Base-by-base conservation (phyloP, 2,888 invertebrate genomes). In the Oscheius myriophilus region DNA sequence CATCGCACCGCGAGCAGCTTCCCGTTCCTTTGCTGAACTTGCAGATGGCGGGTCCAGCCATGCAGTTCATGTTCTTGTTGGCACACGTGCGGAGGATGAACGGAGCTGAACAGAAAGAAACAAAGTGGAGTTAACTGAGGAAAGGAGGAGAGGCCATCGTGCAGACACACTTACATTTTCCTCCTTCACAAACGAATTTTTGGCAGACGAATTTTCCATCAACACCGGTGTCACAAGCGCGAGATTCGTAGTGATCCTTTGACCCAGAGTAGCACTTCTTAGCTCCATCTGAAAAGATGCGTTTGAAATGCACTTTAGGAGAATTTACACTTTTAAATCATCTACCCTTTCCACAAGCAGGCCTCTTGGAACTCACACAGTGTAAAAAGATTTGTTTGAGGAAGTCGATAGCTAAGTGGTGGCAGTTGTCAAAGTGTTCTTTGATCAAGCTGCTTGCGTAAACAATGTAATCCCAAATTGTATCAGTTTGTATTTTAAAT, bases 121-220 rank as follows among this genome's bases (percentile, higher is more conserved):
- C 46, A 18, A 21, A 46, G 21, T 46, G 21, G 14, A 12, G 46
- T n/a, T 46, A 46, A n/a, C 21, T n/a, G 46, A 46, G n/a, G 12
- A 46, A 46, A 46, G 39, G 4, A 49, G 2, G 26, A 33, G 39
- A 45, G 12, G 11, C 11, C 11, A 49, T 33, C 33, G 9, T 33
- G 33, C 33, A 6, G n/a, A 11, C 14, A 54, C 41, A 73, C 83
- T 75, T 55, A 83, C 83, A 82, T 72, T 71, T 78, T 61, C 83
- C 83, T 41, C 83, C 83, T 72, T 82, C 83, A 65, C 83, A 83
- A 9, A 72, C 72, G 71, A 83, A 83, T 49, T 81, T 83, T 57
- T 83, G 83, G 52, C 83, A 83, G n/a, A 79, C 78, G 61, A 78
- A 83, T n/a, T 82, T 78, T 43, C 73, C 72, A 25, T 72, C 72